Evolutionary conservation across 2,113 vertebrate genomes (phyloP), one percentile per base, ranked within the genome.

Genomic region (Zingel zingel): DNA sequence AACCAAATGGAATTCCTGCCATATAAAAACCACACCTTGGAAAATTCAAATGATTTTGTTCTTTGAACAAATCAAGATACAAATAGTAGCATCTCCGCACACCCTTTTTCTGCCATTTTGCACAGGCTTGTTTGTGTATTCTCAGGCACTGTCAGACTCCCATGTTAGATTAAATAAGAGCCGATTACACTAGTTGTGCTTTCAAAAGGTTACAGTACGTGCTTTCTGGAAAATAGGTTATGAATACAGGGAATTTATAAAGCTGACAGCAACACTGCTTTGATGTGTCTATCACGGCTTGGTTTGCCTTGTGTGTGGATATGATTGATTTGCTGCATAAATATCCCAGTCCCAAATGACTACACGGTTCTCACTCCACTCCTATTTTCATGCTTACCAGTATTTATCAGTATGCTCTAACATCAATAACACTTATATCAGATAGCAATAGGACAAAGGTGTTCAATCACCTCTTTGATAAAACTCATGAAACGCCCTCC

Each of bases 401-500:
- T n/a, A n/a, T n/a, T n/a, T n/a, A 48, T 68, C 77, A 63, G 16
- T 25, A 15, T 18, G 61, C 39, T 74, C 23, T 68, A 33, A 65
- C 64, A 85, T 74, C 70, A 89, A 85, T 63, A 48, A 68, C 30
- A 30, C 74, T 75, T 14, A 65, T 45, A 74, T 77, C 53, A 85
- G 74, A 79, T 13, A 83, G 58, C 61, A 84, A 64, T 48, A 76
- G 54, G 68, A 57, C 53, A 88, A 83, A 81, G 59, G 82, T 83
- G 72, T 65, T 9, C 50, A 81, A 51, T 96, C 95, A 99, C 98
- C 97, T 99, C 98, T 92, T 99, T 99, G 86, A 99, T 99, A 93
- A 99, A 98, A 75, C 96, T 98, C 98, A 99, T 99, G 93, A 96
- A 96, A 91, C 98, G 98, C 1, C 97, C 97, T 0, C 98, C 98